Percentiles rank a stretch among this genome's conserved stretches.
These are phyloP conservation scores for Odocoileus virginianus DNA, from an alignment of 2,113 vertebrate species.

Conservation along the genomic window DNA sequence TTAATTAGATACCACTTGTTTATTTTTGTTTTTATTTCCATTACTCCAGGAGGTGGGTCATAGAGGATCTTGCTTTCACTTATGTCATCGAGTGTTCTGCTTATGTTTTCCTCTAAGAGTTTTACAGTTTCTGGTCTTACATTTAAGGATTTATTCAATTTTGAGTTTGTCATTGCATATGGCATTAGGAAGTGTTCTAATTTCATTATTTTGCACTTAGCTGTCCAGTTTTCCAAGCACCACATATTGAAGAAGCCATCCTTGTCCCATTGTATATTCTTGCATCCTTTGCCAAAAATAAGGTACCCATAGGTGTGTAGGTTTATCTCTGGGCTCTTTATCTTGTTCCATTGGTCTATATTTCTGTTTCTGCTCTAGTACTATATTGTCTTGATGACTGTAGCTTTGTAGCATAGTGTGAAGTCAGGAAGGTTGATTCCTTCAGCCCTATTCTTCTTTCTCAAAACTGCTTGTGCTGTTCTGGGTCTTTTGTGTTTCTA, in stretches of 20 bases:
- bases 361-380: neutral
- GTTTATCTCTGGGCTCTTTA: neutral
- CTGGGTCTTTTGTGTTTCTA: neutral
- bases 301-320: neutral
- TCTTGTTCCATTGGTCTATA: neutral
- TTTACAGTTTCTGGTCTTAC: neutral
- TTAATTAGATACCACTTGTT: neutral
- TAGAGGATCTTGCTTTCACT: neutral
- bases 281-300: neutral
- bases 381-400: neutral
- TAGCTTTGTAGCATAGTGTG: neutral
- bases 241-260: neutral
- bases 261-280: neutral
- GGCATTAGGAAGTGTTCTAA: neutral
- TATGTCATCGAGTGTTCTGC: neutral
- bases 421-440: neutral
- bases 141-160: neutral
- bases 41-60: neutral
- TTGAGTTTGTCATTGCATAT: neutral
- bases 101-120: neutral
- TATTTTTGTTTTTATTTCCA: neutral
- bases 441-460: neutral
- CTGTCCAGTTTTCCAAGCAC: neutral
- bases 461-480: neutral
- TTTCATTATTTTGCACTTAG: neutral